A percentile compares a stretch with the other conserved stretches of the same genome.
phyloP scores from a whole-genome alignment of 2,888 invertebrate genomes.

The Amorpha juglandis region DNA sequence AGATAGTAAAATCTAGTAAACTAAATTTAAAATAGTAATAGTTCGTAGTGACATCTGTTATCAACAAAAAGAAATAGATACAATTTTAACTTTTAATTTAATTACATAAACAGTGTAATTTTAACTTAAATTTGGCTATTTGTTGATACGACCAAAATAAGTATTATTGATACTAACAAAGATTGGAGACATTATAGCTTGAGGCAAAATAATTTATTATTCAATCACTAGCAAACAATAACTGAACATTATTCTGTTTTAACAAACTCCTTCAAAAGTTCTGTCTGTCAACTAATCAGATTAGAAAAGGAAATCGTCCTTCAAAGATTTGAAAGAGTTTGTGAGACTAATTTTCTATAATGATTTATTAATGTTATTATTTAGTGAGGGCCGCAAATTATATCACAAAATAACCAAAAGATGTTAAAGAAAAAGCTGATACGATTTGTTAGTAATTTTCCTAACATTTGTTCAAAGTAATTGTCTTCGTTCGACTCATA shows the following conservation, averaged over 20 bases:
- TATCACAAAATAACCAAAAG: slow-evolving; percentile 39
- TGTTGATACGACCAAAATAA: too few relatives aligned
- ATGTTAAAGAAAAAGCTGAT: slow-evolving; percentile 59
- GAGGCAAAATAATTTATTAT: background rate
- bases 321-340: slow-evolving; percentile 39
- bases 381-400: slow-evolving; percentile 36
- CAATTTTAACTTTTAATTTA: too few relatives aligned
- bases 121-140: too few relatives aligned
- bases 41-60: slow-evolving; percentile 44
- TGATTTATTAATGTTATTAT: slow-evolving; percentile 41
- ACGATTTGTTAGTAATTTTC: slow-evolving; percentile 52
- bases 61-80: slow-evolving; percentile 33
- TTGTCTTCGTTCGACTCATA: background rate
- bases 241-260: background rate
- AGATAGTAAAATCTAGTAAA: slow-evolving; percentile 38
- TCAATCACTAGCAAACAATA: too few relatives aligned
- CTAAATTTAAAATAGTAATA: background rate
- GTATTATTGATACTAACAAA: too few relatives aligned
- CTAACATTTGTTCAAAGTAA: background rate
- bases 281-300: slow-evolving; percentile 33
- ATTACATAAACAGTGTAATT: too few relatives aligned
- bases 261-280: slow-evolving; percentile 26
- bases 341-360: slow-evolving; percentile 39
- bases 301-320: slow-evolving; percentile 45
- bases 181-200: too few relatives aligned